Conservation (phyloP, 2,888 invertebrate genomes). For the Parthenolecanium corni region DNA sequence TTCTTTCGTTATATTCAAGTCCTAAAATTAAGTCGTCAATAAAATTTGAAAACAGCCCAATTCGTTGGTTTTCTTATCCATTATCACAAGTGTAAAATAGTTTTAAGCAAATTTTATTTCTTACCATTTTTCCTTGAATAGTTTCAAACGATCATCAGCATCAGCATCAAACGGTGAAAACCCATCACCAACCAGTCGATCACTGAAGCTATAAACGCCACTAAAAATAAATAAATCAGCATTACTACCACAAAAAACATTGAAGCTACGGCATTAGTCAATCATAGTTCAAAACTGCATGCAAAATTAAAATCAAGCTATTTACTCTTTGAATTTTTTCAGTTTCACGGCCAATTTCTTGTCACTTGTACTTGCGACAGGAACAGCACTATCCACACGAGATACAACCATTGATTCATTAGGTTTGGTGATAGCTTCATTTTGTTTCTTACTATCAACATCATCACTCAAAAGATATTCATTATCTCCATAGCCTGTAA, state of each 20-base stretch:
- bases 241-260: neutral
- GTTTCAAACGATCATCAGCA: constrained; percentile 60
- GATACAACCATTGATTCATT: constrained; percentile 31
- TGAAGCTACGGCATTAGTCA: neutral
- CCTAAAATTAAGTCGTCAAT: too few species aligned
- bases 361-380: constrained; percentile 2
- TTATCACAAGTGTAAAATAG: too few species aligned
- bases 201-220: constrained; percentile 29
- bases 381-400: constrained; percentile 23
- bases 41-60: too few species aligned
- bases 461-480: constrained; percentile 17
- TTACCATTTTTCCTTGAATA: constrained; percentile 73
- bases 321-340: constrained; percentile 39
- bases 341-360: constrained; percentile 37
- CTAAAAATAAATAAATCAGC: constrained; percentile 18
- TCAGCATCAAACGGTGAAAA: constrained; percentile 43
- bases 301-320: constrained; percentile 5
- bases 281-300: neutral
- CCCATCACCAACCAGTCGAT: constrained; percentile 42
- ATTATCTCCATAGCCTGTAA: constrained; percentile 1
- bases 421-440: constrained; percentile 31
- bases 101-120: too few species aligned
- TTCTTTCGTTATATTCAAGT: too few species aligned
- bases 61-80: too few species aligned
- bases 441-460: constrained; percentile 30